Conservation (phyloP, 2,888 invertebrate genomes). For the Synergus laeviventris region DNA sequence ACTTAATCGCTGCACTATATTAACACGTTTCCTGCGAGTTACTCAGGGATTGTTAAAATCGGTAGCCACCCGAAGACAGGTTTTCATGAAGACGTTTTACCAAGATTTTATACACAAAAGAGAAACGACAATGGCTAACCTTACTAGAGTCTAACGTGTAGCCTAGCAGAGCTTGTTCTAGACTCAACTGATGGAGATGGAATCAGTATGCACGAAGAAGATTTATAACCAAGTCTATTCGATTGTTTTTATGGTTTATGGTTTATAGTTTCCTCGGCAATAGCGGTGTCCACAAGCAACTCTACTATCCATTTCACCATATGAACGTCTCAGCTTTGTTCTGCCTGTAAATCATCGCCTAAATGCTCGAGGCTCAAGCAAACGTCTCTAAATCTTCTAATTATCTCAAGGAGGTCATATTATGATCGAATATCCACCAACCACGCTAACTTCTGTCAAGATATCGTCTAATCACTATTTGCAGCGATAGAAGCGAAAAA, state of each 20-base stretch:
- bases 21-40: constrained; percentile 2
- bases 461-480: constrained; percentile 9
- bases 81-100: constrained; percentile 64
- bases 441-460: background rate
- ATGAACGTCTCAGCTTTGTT: constrained; percentile 22
- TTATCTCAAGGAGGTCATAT: constrained; percentile 47
- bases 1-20: background rate
- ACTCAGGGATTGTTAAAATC: constrained; percentile 16
- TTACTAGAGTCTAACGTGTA: constrained; percentile 56
- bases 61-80: constrained; percentile 23
- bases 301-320: constrained; percentile 15
- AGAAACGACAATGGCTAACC: constrained; percentile 67
- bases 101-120: constrained; percentile 65
- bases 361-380: constrained; percentile 54
- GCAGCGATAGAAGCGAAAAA: constrained; percentile 1
- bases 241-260: constrained; percentile 66
- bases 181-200: constrained; percentile 20
- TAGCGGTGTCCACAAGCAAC: constrained; percentile 48
- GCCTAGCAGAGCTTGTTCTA: constrained; percentile 9
- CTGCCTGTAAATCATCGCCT: constrained; percentile 63
- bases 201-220: constrained; percentile 46
- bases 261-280: constrained; percentile 60
- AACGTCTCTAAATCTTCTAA: constrained; percentile 59
- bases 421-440: background rate
- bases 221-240: constrained; percentile 61